Conservation (phyloP, 2,113 vertebrate species). For the Sterna hirundo region DNA sequence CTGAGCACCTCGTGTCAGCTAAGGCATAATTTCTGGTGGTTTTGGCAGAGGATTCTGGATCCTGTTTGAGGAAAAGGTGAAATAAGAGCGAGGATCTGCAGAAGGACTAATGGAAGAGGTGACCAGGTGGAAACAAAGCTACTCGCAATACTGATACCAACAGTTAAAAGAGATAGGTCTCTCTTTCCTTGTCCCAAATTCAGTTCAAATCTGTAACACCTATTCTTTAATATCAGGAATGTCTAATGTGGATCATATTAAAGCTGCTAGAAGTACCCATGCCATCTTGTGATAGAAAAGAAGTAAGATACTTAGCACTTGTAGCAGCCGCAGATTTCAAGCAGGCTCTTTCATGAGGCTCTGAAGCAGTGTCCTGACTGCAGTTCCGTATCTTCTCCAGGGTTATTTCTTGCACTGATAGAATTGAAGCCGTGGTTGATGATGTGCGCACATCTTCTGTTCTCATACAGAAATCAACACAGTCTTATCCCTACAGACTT, state of each 20-base stretch:
- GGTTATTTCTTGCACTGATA: neutral
- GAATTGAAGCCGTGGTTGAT: neutral
- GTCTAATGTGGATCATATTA: neutral
- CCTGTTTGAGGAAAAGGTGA: neutral
- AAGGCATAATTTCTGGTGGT: neutral
- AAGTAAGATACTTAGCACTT: neutral
- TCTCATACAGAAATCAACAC: neutral
- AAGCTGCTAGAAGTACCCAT: neutral
- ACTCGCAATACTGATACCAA: neutral
- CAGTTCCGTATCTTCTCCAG: rapidly evolving
- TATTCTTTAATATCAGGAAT: neutral
- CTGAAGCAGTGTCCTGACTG: neutral
- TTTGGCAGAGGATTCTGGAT: neutral
- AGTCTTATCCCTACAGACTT: neutral
- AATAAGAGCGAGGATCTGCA: neutral
- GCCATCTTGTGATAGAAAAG: neutral
- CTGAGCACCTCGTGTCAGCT: neutral
- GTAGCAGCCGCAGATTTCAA: neutral
- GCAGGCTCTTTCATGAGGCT: neutral
- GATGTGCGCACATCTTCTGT: neutral
- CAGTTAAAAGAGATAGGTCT: neutral
- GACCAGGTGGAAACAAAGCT: neutral
- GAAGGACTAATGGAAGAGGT: neutral
- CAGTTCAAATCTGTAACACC: neutral
- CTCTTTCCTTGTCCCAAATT: neutral